Percentiles rank a stretch among this genome's conserved stretches.
These are phyloP conservation scores for Andricus quercusramuli DNA, from an alignment of 2,888 invertebrate genomes.

Conservation along the genomic window DNA sequence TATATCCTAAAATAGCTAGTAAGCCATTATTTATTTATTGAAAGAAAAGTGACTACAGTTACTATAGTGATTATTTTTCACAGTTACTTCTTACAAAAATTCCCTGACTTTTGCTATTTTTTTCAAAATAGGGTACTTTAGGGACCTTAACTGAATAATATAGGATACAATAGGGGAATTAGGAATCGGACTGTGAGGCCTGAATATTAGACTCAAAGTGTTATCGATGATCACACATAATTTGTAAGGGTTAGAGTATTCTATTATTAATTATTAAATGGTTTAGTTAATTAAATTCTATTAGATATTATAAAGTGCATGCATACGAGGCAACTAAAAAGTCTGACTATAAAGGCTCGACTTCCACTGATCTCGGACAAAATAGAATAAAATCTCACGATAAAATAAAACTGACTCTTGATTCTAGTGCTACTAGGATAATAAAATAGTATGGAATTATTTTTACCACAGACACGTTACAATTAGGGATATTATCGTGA, in stretches of 20 bases:
- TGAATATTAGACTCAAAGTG: neutral
- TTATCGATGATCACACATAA: neutral
- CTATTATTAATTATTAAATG: neutral
- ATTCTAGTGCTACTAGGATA: constrained; percentile 43
- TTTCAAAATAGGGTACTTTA: too few species aligned
- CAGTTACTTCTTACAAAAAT: too few species aligned
- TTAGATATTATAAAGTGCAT: constrained; percentile 14
- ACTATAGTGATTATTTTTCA: too few species aligned
- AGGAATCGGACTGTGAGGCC: too few species aligned
- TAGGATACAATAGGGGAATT: too few species aligned
- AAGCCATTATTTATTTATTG: too few species aligned
- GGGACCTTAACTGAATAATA: too few species aligned
- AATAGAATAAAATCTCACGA: constrained; percentile 44
- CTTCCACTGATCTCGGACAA: constrained; percentile 46
- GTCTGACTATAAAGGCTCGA: constrained; percentile 43
- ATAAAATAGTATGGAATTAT: constrained; percentile 35
- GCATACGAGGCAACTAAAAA: constrained; percentile 18
- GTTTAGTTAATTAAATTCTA: constrained; percentile 20
- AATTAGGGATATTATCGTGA: constrained; percentile 22
- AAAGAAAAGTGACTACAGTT: too few species aligned
- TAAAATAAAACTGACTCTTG: constrained; percentile 51
- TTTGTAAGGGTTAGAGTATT: neutral
- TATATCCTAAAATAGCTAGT: too few species aligned
- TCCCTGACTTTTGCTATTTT: too few species aligned
- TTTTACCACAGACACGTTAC: constrained; percentile 40